These are phyloP conservation scores for Bombus polaris DNA, from an alignment of 1,140 invertebrate genomes.

Conservation along the genomic window DNA sequence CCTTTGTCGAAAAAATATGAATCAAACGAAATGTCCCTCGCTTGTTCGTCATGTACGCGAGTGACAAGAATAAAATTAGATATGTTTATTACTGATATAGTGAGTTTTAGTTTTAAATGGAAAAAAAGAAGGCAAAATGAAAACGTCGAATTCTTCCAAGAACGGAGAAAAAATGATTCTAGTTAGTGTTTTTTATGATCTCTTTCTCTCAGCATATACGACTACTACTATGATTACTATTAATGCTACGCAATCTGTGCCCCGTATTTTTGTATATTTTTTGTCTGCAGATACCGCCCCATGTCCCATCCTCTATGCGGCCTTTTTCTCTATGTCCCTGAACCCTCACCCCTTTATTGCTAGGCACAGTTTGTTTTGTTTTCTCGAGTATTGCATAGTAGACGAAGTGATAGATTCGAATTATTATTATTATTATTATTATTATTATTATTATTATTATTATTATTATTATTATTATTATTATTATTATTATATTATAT, in stretches of 20 bases:
- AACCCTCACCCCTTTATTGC: neutral
- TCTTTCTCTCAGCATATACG: constrained; percentile 81
- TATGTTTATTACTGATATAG: constrained; percentile 77
- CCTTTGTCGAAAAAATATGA: constrained; percentile 70
- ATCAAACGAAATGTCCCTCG: constrained; percentile 68
- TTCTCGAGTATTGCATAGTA: constrained; percentile 69
- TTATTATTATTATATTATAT: constrained; percentile 62
- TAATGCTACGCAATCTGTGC: constrained; percentile 81
- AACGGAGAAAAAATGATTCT: constrained; percentile 80
- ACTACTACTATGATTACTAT: constrained; percentile 76
- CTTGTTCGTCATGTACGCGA: constrained; percentile 46
- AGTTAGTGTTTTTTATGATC: constrained; percentile 83
- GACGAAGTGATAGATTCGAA: constrained; percentile 69
- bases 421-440: constrained; percentile 69
- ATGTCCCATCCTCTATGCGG: constrained; percentile 33
- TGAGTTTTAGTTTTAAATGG: constrained; percentile 70
- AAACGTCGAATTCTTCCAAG: constrained; percentile 79
- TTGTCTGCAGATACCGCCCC: constrained; percentile 67
- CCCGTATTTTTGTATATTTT: constrained; percentile 81
- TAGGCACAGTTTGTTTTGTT: constrained; percentile 74
- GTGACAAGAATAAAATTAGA: constrained; percentile 62
- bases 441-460: constrained; percentile 11
- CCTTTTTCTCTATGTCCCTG: constrained; percentile 23
- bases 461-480: constrained; percentile 46
- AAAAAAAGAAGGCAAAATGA: constrained; percentile 1